phyloP scores from a whole-genome alignment of 2,888 invertebrate species.

The Entomobrya proxima region DNA sequence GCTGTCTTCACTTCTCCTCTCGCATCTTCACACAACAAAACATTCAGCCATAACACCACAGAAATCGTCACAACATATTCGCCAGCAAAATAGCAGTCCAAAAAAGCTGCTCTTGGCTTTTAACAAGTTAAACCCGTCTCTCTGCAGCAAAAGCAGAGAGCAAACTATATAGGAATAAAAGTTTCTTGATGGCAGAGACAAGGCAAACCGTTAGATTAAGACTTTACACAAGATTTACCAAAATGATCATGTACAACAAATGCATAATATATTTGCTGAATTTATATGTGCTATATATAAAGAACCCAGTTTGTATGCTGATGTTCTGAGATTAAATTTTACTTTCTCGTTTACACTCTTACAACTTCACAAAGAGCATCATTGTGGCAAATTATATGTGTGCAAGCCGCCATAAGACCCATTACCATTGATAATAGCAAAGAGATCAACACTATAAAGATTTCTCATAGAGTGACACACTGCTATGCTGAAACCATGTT shows the following conservation, averaged over 20 bases:
- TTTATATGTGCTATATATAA: slow-evolving; percentile 1
- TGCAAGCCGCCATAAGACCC: background rate
- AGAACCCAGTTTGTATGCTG: background rate
- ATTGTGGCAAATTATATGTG: slow-evolving; percentile 26
- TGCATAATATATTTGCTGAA: background rate
- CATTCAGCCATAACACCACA: background rate
- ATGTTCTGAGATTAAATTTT: background rate
- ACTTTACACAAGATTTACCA: slow-evolving; percentile 4
- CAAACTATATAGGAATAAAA: background rate
- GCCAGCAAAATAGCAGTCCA: background rate
- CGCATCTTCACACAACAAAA: background rate
- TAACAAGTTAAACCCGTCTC: slow-evolving; percentile 46
- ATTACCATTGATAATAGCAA: background rate
- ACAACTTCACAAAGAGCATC: background rate
- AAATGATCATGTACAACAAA: background rate
- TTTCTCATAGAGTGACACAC: slow-evolving; percentile 19
- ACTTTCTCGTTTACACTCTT: background rate
- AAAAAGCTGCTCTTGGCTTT: background rate
- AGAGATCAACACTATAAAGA: slow-evolving; percentile 24
- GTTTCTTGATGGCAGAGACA: background rate
- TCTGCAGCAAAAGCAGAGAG: too few species aligned
- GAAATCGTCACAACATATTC: background rate
- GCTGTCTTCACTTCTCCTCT: slow-evolving; percentile 30
- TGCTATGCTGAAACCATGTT: too few species aligned
- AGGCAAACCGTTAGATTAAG: slow-evolving; percentile 34